Base-by-base conservation (phyloP, 2,888 invertebrate species). In the Pegoplata infirma region DNA sequence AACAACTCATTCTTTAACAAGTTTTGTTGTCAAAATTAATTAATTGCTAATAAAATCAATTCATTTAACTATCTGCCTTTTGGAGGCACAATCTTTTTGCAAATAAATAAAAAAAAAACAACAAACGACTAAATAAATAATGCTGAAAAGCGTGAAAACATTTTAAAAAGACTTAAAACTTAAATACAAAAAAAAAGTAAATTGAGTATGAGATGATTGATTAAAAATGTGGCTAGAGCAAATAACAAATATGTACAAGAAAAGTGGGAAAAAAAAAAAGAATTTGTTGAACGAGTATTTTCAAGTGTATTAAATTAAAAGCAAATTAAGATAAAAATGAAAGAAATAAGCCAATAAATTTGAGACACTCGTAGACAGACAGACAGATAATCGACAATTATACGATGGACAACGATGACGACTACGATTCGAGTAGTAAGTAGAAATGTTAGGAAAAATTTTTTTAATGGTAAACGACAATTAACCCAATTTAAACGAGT, bases 151-250 rank as follows among this genome's bases (percentile, higher is more conserved):
- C 66, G 75, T 71, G 71, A 71, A 75, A 79, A 71, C 56, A 63
- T 75, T 75, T 72, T 76, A 67, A 21, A n/a, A 72, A 47, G 72
- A 76, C 25, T 47, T 40, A 63, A 46, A 47, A 61, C 68, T 68
- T 59, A 64, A 76, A 36, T 44, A 64, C 28, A 66, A 19, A 61
- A 66, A 19, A 61, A 61, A 61, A 61, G 6, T 72, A 72, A 79
- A 72, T 72, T 72, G 79, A 67, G 66, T 75, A 72, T 76, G 74
- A 74, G 69, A 74, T 78, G 74, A 78, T 78, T 74, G 78, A 78
- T 78, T 74, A 74, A 64, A 78, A 74, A 53, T 74, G 64, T 58
- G 47, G 61, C 51, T 56, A 44, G 56, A 76, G 44, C 56, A 14
- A 16, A 47, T n/a, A 4, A 28, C 59, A 23, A 28, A 47, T 47